phyloP scores from a whole-genome alignment of 64 coral and sea anemone genomes.

The Montipora capricornis region DNA sequence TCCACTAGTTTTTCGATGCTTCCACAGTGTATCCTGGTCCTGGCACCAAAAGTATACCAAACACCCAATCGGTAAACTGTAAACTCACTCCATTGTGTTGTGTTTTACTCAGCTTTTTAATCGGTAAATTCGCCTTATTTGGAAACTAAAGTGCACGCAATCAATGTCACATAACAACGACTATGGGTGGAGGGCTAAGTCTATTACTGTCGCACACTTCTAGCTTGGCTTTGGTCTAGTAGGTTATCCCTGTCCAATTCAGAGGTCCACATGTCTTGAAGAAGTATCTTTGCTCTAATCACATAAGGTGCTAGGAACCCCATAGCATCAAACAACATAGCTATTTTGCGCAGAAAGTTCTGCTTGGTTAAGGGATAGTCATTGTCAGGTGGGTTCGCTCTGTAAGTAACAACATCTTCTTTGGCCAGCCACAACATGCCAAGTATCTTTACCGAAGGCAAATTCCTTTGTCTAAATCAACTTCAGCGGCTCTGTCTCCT shows the following conservation, averaged over 20 bases:
- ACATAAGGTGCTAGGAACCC: conserved; percentile 43
- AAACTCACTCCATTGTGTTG: no score
- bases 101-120: no score
- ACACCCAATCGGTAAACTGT: no score
- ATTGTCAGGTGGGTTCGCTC: conserved; percentile 35
- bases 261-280: conserved; percentile 34
- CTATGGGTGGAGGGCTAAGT: no score
- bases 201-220: background rate
- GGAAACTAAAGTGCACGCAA: no score
- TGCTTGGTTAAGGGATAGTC: conserved; percentile 42
- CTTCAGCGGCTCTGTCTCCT: conserved; percentile 11
- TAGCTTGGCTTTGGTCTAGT: background rate
- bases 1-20: no score
- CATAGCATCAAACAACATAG: conserved; percentile 61
- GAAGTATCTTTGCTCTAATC: conserved; percentile 18
- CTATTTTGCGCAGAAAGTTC: conserved; percentile 41
- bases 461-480: conserved; percentile 13
- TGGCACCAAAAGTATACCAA: no score
- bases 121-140: no score
- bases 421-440: conserved; percentile 72
- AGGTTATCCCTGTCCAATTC: conserved; percentile 20
- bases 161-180: no score
- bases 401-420: conserved; percentile 39
- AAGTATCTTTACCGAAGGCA: conserved; percentile 74
- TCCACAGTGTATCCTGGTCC: no score